Evolutionary conservation across 2,888 invertebrate species (phyloP), one percentile per base, ranked within the genome.

Genomic region (Tipula vernalis): DNA sequence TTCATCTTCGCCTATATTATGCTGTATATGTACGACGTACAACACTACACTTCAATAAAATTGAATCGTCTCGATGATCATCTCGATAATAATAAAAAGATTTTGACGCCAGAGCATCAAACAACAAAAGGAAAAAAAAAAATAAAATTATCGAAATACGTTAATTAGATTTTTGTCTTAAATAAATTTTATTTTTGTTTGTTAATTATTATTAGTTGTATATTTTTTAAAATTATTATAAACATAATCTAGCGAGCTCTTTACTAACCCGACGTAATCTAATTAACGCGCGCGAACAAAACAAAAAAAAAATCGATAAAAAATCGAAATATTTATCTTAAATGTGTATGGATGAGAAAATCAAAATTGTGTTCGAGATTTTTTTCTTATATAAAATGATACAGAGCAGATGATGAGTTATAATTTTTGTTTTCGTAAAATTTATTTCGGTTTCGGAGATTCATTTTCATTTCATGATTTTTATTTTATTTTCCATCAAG

Each of bases 201-300:
- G 71, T 71, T 71, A 71, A 71, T 71, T 71, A 71, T 71, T 71
- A 71, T 71, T 71, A 71, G 71, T 71, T 71, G 71, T 71, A 71
- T 71, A 71, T 28, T 71, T 71, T 28, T 28, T 10, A 71, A 71
- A 71, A 71, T 28, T 71, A 71, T 71, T 71, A 28, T 71, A 71
- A 71, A 71, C 71, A 71, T 4, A 71, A 71, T 71, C 6, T 71
- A 28, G 71, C 12, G 71, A 1, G 0, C 71, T 71, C 71, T 71
- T 10, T 71, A 71, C 44, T 28, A 39, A 57, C 51, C 15, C 51
- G 51, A 71, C 28, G 8, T 71, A 71, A 71, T 71, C 71, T 71
- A 71, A 71, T 71, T 71, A 71, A 71, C 28, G n/a, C 51, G 51
- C 51, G 71, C 71, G 71, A 71, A 71, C 71, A 71, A 71, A 71